Conservation (phyloP, 2,113 vertebrate genomes). For the Tachycineta bicolor region DNA sequence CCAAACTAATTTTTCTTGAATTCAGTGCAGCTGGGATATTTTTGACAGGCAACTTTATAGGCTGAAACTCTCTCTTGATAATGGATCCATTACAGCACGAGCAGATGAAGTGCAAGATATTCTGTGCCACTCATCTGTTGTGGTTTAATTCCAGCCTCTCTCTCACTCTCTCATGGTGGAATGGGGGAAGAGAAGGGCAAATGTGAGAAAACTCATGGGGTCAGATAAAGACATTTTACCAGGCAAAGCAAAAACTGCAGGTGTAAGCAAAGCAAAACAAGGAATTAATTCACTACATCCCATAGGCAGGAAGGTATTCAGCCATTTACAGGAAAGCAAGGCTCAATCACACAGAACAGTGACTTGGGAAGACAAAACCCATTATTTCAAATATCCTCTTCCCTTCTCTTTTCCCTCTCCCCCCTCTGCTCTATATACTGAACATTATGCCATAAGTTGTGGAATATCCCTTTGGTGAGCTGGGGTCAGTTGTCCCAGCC, state of each 20-base stretch:
- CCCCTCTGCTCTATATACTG: background rate
- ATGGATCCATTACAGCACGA: background rate
- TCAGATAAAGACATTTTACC: background rate
- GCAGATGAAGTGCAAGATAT: background rate
- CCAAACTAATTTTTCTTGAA: background rate
- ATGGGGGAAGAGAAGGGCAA: background rate
- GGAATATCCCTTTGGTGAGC: background rate
- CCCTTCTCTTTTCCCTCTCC: background rate
- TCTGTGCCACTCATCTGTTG: background rate
- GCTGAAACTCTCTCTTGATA: background rate
- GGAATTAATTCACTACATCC: background rate
- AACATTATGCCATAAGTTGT: background rate
- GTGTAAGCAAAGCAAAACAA: background rate
- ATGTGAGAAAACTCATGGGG: background rate
- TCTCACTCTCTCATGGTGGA: background rate
- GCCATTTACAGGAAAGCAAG: background rate
- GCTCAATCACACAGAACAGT: background rate
- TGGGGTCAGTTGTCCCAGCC: background rate
- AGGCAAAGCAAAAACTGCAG: background rate
- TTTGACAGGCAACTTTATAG: background rate
- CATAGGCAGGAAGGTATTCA: background rate
- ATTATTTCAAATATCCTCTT: background rate
- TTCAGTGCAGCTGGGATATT: background rate
- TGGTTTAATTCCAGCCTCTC: background rate
- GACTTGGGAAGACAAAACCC: background rate